A percentile compares a stretch with the other conserved stretches of the same genome.
phyloP scores from a whole-genome alignment of 1,140 invertebrate species.

The Lerema accius region DNA sequence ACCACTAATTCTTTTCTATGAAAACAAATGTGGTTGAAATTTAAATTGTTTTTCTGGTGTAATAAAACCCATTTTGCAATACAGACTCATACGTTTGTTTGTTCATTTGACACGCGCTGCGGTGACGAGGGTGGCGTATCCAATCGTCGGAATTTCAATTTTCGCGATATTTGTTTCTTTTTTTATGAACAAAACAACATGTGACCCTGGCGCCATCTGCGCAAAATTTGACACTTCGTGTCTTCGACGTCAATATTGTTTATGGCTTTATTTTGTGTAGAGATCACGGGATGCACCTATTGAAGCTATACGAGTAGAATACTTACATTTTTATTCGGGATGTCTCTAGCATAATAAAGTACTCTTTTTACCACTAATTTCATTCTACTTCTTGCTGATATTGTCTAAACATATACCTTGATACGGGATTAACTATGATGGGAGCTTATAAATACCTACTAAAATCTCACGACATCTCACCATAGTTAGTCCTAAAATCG shows the following conservation, averaged over 20 bases:
- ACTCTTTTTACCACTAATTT: too few species aligned
- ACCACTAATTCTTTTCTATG: slow-evolving; percentile 28
- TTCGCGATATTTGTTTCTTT: slow-evolving; percentile 67
- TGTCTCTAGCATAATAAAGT: too few species aligned
- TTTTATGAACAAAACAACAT: slow-evolving; percentile 61
- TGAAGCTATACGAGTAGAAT: not conserved
- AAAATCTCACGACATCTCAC: too few species aligned
- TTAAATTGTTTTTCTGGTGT: slow-evolving; percentile 19
- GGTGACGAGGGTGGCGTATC: slow-evolving; percentile 52
- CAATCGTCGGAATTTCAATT: slow-evolving; percentile 64
- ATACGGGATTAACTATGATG: too few species aligned
- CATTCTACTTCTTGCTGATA: too few species aligned
- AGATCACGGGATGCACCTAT: not conserved
- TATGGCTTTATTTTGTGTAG: slow-evolving; percentile 28
- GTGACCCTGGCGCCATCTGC: slow-evolving; percentile 65
- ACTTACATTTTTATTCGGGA: not conserved
- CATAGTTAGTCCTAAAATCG: too few species aligned
- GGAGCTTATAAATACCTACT: too few species aligned
- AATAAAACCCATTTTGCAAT: slow-evolving; percentile 35
- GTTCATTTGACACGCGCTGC: slow-evolving; percentile 54
- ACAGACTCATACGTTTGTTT: slow-evolving; percentile 36
- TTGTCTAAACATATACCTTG: too few species aligned
- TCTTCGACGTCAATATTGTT: slow-evolving; percentile 38
- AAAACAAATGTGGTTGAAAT: slow-evolving; percentile 30
- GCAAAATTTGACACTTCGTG: slow-evolving; percentile 40